Conservation (phyloP, 1,140 invertebrate genomes). For the Steinernema khuongi region DNA sequence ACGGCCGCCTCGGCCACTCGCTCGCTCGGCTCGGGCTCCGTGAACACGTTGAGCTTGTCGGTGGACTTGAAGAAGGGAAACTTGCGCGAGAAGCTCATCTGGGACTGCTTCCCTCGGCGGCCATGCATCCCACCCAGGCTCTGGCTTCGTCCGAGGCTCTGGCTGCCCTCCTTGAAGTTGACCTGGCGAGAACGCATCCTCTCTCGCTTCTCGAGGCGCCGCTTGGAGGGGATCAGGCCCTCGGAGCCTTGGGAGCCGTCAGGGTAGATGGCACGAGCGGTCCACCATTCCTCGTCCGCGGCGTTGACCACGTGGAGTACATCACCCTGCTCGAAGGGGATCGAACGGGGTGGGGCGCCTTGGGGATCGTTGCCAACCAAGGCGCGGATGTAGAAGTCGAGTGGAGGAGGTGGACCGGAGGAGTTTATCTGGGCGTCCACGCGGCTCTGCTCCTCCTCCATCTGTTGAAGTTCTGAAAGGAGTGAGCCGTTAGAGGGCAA, state of each 20-base stretch:
- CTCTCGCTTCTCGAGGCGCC: slow-evolving; percentile 82
- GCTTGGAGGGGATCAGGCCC: slow-evolving; percentile 68
- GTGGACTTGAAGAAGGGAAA: slow-evolving; percentile 96
- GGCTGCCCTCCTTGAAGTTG: slow-evolving; percentile 56
- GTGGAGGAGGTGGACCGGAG: slow-evolving; percentile 19
- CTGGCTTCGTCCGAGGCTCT: slow-evolving; percentile 40
- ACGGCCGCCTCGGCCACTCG: slow-evolving; percentile 60
- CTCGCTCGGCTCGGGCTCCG: slow-evolving; percentile 93
- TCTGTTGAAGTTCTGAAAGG: slow-evolving; percentile 80
- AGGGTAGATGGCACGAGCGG: slow-evolving; percentile 68
- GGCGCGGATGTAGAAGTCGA: slow-evolving; percentile 65
- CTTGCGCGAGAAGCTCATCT: slow-evolving; percentile 73
- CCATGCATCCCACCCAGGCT: slow-evolving; percentile 25
- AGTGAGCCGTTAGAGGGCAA: neutral
- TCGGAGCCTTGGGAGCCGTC: slow-evolving; percentile 65
- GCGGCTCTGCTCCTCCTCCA: slow-evolving; percentile 91
- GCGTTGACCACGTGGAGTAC: slow-evolving; percentile 98
- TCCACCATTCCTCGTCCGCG: slow-evolving; percentile 99
- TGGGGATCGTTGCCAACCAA: slow-evolving; percentile 96
- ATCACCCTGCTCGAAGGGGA: slow-evolving; percentile 92
- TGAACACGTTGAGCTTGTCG: slow-evolving; percentile 93
- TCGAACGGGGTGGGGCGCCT: slow-evolving; percentile 83
- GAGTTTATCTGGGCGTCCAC: slow-evolving; percentile 61
- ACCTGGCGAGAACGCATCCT: slow-evolving; percentile 81
- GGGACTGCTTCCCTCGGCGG: slow-evolving; percentile 47